A percentile compares a stretch with the other conserved stretches of the same genome.
These are phyloP conservation scores for Odontomyia ornata DNA, from an alignment of 2,888 invertebrate species.

Conservation along the genomic window DNA sequence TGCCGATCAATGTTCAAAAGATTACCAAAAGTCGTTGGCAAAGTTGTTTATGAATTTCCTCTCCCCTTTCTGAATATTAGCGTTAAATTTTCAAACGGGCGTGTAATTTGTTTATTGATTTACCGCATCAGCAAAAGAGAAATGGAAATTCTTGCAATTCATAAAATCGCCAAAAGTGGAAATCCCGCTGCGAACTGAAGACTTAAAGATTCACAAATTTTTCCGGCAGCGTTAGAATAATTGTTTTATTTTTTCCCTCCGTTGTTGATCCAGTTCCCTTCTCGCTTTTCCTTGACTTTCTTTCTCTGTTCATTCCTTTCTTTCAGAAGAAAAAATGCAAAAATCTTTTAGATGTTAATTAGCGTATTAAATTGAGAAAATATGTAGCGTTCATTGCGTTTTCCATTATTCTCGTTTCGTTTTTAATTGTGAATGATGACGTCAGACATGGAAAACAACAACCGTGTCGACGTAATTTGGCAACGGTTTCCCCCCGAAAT, in stretches of 20 bases:
- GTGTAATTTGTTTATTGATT: constrained; percentile 30
- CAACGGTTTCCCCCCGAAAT: background rate
- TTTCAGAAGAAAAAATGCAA: too few species aligned
- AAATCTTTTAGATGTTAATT: too few species aligned
- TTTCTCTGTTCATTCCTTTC: too few species aligned
- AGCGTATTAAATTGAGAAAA: too few species aligned
- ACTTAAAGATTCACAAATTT: background rate
- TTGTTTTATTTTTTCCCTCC: background rate
- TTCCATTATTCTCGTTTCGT: too few species aligned
- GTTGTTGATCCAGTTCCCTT: too few species aligned
- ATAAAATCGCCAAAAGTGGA: constrained; percentile 16
- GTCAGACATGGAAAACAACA: background rate
- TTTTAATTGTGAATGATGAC: background rate
- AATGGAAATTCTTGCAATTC: constrained; percentile 29
- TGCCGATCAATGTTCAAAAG: background rate
- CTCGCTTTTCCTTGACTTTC: too few species aligned
- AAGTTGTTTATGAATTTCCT: background rate
- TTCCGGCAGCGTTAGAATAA: background rate
- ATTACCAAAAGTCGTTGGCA: background rate
- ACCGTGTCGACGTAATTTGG: background rate
- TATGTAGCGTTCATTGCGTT: too few species aligned
- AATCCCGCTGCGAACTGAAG: constrained; percentile 12
- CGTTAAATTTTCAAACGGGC: background rate
- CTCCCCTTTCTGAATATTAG: background rate
- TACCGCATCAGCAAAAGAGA: constrained; percentile 2